Evolutionary conservation across 1,140 invertebrate species (phyloP).

Genomic region (Mizuhopecten yessoensis): DNA sequence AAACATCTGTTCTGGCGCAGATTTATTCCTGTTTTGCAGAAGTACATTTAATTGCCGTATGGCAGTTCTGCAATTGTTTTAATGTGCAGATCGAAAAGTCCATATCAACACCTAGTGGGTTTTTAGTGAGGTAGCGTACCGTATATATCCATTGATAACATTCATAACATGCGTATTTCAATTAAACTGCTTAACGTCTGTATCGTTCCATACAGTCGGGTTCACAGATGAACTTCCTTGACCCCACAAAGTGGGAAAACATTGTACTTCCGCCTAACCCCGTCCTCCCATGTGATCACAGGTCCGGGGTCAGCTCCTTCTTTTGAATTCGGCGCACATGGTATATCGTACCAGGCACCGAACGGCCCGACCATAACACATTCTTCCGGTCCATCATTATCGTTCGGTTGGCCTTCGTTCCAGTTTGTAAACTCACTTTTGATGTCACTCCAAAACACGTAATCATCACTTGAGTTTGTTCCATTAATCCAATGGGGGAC

Average conservation of each 20-base stretch:
- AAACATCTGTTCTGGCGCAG: too few species aligned
- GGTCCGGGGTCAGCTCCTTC: conserved; percentile 50
- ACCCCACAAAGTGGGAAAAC: conserved; percentile 64
- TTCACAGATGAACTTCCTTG: conserved; percentile 22
- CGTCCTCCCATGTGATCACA: conserved; percentile 61
- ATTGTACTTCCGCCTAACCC: conserved; percentile 54
- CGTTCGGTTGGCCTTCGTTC: conserved; percentile 59
- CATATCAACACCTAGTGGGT: too few species aligned
- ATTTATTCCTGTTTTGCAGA: too few species aligned
- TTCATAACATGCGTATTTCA: too few species aligned
- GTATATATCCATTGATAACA: too few species aligned
- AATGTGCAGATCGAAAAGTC: too few species aligned
- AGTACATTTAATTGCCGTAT: too few species aligned
- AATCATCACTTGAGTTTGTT: conserved; percentile 47
- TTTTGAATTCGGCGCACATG: conserved; percentile 62
- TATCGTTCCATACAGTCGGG: too few species aligned
- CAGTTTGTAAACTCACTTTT: conserved; percentile 52
- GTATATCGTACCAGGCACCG: conserved; percentile 61
- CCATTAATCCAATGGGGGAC: conserved; percentile 64
- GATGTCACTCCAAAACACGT: conserved; percentile 50
- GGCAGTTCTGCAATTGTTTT: too few species aligned
- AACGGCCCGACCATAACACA: conserved; percentile 60
- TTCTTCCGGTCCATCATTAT: conserved; percentile 60
- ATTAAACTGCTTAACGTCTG: too few species aligned
- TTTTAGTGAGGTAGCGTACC: too few species aligned